Percentiles rank a stretch among this genome's conserved stretches.
These are phyloP conservation scores for Crypturellus tataupa DNA, from an alignment of 2,797 vertebrate species.

Conservation along the genomic window DNA sequence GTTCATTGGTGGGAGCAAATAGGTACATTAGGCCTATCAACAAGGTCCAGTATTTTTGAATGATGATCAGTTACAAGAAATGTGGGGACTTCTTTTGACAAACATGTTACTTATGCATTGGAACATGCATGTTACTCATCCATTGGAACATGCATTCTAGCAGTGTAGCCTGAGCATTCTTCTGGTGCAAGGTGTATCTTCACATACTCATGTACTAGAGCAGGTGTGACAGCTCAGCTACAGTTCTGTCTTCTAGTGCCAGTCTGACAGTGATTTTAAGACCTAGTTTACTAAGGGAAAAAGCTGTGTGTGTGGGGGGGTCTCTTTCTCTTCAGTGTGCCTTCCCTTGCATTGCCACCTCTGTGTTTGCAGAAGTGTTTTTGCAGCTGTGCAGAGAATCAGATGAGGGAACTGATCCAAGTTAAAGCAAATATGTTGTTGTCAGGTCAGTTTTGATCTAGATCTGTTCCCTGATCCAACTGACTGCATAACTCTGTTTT, in stretches of 20 bases:
- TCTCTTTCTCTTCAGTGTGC: not conserved
- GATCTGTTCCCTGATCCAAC: slow-evolving; percentile 36
- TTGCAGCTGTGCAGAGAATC: slow-evolving; percentile 42
- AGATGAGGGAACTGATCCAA: slow-evolving; percentile 26
- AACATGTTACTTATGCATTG: too few species aligned
- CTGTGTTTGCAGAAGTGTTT: slow-evolving; percentile 16
- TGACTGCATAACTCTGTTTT: slow-evolving; percentile 32
- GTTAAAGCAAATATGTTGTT: slow-evolving; percentile 32
- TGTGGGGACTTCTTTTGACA: not conserved
- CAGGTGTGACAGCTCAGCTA: not conserved
- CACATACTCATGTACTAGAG: not conserved
- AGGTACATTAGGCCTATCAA: not conserved
- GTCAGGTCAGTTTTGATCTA: slow-evolving; percentile 53
- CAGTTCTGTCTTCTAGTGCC: not conserved
- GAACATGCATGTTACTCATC: not conserved
- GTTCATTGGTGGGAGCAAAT: not conserved
- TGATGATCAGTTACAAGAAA: not conserved
- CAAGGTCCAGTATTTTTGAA: not conserved
- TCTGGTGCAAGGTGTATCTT: not conserved
- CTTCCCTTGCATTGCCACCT: not conserved
- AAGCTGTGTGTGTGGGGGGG: not conserved
- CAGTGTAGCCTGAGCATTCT: not conserved
- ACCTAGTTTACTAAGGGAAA: not conserved
- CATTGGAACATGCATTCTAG: not conserved
- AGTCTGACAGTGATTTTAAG: not conserved